Conservation (phyloP, 1,140 invertebrate genomes). For the Dendrolimus kikuchii region DNA sequence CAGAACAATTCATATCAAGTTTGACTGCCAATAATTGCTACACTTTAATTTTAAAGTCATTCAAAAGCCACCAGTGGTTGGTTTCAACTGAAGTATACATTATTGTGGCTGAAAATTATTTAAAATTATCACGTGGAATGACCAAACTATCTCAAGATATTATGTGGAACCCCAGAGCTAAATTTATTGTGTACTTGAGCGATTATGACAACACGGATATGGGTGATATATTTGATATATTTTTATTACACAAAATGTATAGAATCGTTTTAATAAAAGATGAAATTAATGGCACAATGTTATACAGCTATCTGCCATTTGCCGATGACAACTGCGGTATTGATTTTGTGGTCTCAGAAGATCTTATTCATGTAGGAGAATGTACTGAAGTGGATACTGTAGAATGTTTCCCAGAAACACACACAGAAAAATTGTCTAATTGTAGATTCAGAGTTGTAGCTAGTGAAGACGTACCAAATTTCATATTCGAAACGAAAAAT, state of each 20-base stretch:
- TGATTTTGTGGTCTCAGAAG: conserved; percentile 5
- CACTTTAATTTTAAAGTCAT: conserved; percentile 18
- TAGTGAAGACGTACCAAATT: conserved; percentile 24
- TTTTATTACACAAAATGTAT: conserved; percentile 20
- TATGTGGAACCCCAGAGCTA: conserved; percentile 30
- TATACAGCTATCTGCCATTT: conserved; percentile 29
- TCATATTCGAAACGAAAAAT: conserved; percentile 20
- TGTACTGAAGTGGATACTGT: conserved; percentile 14
- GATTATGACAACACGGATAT: conserved; percentile 11
- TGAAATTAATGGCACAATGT: conserved; percentile 9
- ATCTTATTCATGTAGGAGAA: conserved; percentile 15
- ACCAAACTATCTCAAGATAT: conserved; percentile 18
- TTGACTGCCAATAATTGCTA: conserved; percentile 12
- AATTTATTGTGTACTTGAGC: conserved; percentile 19
- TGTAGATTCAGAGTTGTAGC: conserved; percentile 27
- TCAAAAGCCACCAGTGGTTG: conserved; percentile 10
- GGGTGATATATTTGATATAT: conserved; percentile 13
- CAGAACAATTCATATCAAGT: conserved; percentile 8
- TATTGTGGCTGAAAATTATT: conserved; percentile 15
- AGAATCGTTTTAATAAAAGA: conserved; percentile 18
- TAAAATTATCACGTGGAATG: conserved; percentile 16
- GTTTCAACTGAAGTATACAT: conserved; percentile 22
- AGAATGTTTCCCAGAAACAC: conserved; percentile 18
- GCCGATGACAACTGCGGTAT: conserved; percentile 22
- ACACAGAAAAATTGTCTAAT: conserved; percentile 11